Evolutionary conservation across 2,888 invertebrate genomes (phyloP).

Genomic region (Octodonta nipae): DNA sequence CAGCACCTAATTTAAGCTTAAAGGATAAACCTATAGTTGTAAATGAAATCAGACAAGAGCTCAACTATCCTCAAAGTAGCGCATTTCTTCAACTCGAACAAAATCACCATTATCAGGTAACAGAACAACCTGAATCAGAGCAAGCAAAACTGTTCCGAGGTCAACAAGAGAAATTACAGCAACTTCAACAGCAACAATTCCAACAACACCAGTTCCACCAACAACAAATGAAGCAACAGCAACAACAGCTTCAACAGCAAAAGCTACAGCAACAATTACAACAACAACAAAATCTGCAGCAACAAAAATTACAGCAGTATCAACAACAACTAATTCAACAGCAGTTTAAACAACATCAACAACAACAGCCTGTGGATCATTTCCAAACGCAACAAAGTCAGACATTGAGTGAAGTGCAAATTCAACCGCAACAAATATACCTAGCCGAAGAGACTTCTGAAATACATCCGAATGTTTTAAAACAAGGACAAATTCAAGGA

Average conservation of each 20-base stretch:
- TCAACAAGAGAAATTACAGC: constrained; percentile 10
- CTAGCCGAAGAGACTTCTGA: constrained; percentile 8
- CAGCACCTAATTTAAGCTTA: constrained; percentile 66
- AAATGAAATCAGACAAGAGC: constrained; percentile 20
- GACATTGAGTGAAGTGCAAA: constrained; percentile 5
- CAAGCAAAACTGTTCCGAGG: constrained; percentile 13
- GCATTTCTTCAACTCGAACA: constrained; percentile 11
- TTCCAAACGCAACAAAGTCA: no score
- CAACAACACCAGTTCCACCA: constrained; percentile 10
- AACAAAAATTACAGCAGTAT: constrained; percentile 13
- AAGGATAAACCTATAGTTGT: constrained; percentile 49
- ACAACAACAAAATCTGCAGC: constrained; percentile 14
- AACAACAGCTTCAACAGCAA: constrained; percentile 12
- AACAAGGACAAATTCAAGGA: constrained; percentile 8
- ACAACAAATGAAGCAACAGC: constrained; percentile 6
- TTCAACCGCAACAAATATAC: constrained; percentile 10
- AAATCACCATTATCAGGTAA: constrained; percentile 41
- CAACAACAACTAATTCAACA: constrained; percentile 6
- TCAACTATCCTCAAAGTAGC: constrained; percentile 6
- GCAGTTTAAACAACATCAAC: constrained; percentile 6
- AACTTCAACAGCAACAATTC: constrained; percentile 22
- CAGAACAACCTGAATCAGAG: constrained; percentile 37
- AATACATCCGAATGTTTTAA: constrained; percentile 5
- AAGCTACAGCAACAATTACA: constrained; percentile 21
- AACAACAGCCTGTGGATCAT: constrained; percentile 2